Base-by-base conservation (phyloP, 2,797 vertebrate species). In the Jordanella pulchra region DNA sequence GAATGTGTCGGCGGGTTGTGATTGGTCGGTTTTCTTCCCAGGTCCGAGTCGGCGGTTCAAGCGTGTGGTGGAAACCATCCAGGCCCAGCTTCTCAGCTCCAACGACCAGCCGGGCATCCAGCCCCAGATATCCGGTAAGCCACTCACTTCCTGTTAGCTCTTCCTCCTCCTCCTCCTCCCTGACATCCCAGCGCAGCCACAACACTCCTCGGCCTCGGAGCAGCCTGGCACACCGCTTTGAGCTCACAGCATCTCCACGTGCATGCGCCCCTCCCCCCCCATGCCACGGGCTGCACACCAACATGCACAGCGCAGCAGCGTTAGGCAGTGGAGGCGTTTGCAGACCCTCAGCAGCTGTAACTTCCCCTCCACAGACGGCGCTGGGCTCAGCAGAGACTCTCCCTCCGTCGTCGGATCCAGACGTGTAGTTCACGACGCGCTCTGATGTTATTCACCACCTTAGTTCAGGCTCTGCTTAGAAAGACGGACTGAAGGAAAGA, bases 31-130 rank as follows among this genome's bases (percentile, higher is more conserved):
- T 15, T 63, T 75, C 68, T 42, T 32, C 70, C 70, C 91, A 99
- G 97, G 98, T 94, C 97, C 97, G n/a, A 99, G 97, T 84, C 96
- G 97, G 78, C 97, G 98, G 86, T 99, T 99, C 92, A 99, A 99
- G 93, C 96, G 97, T 71, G 98, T 99, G 84, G 98, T 98, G 84
- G 98, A 99, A 94, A 99, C 97, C 85, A 99, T 99, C 92, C 98
- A 99, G 95, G 94, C 97, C 69, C 98, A 99, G 95, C 94, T 99
- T 89, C 94, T 99, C 91, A 97, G 96, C 92, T 92, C 96, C 85
- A 96, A 96, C 23, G 97, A 98, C 86, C 98, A 97, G 93, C 96
- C 97, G 21, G 94, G 95, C 55, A 93, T 95, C 88, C 97, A 97
- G 93, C 87, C 91, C 0, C 97, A 98, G 90, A 92, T 97, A 89